Conservation (phyloP, 2,888 invertebrate species). For the Perdita meconis region DNA sequence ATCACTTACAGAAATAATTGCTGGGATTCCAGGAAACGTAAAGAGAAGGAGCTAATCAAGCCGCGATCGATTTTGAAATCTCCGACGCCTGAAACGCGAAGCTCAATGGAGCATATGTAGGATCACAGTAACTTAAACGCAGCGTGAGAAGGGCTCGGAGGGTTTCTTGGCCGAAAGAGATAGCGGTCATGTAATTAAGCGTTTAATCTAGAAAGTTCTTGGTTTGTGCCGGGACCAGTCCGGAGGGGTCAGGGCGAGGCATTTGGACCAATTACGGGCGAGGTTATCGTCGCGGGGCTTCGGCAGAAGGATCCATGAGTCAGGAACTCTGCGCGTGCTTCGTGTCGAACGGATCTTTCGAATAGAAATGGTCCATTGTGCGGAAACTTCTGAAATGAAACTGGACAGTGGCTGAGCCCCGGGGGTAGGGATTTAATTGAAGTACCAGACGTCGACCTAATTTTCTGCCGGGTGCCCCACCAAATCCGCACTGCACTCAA, state of each 20-base stretch:
- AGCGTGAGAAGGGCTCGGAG: conserved; percentile 26
- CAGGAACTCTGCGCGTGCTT: conserved; percentile 66
- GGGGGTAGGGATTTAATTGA: conserved; percentile 69
- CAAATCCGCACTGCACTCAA: conserved; percentile 60
- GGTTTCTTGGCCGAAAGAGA: conserved; percentile 63
- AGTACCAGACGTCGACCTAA: conserved; percentile 72
- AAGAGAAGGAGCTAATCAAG: too few species aligned
- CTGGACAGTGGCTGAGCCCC: conserved; percentile 69
- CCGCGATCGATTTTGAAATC: too few species aligned
- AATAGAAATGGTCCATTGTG: conserved; percentile 70
- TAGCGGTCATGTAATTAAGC: conserved; percentile 74
- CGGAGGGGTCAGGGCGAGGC: conserved; percentile 45
- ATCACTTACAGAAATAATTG: too few species aligned
- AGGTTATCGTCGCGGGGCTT: conserved; percentile 75
- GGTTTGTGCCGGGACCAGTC: conserved; percentile 61
- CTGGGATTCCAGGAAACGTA: too few species aligned
- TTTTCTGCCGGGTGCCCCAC: conserved; percentile 62
- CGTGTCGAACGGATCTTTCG: conserved; percentile 67
- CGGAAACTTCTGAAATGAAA: conserved; percentile 71
- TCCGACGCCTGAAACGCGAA: background rate
- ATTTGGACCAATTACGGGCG: conserved; percentile 77
- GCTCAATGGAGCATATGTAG: background rate
- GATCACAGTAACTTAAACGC: conserved; percentile 9
- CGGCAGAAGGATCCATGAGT: conserved; percentile 70
- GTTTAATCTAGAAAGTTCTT: conserved; percentile 77